Evolutionary conservation across 2,888 invertebrate genomes (phyloP).

Genomic region (Drosophila leonis): DNA sequence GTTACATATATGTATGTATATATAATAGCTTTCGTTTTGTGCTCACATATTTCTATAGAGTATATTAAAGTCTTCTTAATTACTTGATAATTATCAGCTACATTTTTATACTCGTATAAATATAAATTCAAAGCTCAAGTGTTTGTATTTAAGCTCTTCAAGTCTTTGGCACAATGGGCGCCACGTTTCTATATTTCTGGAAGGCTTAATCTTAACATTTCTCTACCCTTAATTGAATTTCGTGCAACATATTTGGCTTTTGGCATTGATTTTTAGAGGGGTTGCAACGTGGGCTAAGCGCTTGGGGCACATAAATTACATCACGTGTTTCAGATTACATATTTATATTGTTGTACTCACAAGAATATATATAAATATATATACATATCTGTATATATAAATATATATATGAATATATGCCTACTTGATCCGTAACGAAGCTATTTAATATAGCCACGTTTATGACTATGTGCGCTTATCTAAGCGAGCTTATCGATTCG

Average conservation of each 20-base stretch:
- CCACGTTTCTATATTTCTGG: slow-evolving; percentile 31
- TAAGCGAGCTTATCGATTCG: slow-evolving; percentile 25
- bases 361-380: background rate
- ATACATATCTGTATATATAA: slow-evolving; percentile 2
- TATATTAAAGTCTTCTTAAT: slow-evolving; percentile 5
- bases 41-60: background rate
- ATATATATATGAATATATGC: slow-evolving; percentile 17
- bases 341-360: slow-evolving; percentile 47
- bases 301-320: slow-evolving; percentile 60
- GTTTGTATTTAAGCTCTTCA: slow-evolving; percentile 34
- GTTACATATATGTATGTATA: no score
- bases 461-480: slow-evolving; percentile 2
- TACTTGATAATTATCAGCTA: slow-evolving; percentile 30
- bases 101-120: background rate
- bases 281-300: slow-evolving; percentile 31
- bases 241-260: slow-evolving; percentile 20
- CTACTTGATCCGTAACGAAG: slow-evolving; percentile 30
- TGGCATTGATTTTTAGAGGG: slow-evolving; percentile 38
- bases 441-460: slow-evolving; percentile 22
- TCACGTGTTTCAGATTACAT: slow-evolving; percentile 72
- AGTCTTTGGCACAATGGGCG: slow-evolving; percentile 24
- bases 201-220: slow-evolving; percentile 37
- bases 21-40: no score
- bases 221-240: slow-evolving; percentile 49
- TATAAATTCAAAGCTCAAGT: slow-evolving; percentile 20